Conservation (phyloP, 2,888 invertebrate species). For the Cephus runcator region DNA sequence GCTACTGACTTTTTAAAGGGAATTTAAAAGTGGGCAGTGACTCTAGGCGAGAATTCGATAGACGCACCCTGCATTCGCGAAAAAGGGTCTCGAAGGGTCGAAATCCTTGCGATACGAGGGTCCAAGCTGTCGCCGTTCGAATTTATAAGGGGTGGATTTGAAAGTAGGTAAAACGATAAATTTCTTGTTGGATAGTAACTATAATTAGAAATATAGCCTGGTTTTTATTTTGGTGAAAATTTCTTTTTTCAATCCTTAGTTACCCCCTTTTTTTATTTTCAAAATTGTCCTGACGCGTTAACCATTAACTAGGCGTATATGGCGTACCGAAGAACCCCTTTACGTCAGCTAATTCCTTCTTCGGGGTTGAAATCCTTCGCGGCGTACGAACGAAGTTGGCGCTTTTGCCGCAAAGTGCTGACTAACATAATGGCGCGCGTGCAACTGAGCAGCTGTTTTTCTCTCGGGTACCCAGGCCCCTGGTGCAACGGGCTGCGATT, state of each 20-base stretch:
- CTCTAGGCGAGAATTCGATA: not conserved
- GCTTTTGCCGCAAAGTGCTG: constrained; percentile 37
- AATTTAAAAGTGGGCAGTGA: not conserved
- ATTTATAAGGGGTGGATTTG: not conserved
- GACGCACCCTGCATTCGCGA: not conserved
- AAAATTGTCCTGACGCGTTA: not conserved
- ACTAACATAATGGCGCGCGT: constrained; percentile 46
- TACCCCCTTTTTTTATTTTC: not conserved
- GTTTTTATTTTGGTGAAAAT: not conserved
- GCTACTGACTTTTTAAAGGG: not conserved
- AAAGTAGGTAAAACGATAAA: not conserved
- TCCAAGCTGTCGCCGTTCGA: not conserved
- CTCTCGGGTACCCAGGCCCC: constrained; percentile 25
- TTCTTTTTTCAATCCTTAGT: not conserved
- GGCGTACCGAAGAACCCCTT: not conserved
- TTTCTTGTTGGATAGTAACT: not conserved
- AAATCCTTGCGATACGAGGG: not conserved
- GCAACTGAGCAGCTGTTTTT: constrained; percentile 56
- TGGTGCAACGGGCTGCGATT: constrained; percentile 1
- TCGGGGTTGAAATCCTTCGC: not conserved
- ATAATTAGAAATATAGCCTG: not conserved
- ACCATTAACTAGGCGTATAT: not conserved
- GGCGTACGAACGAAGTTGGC: not conserved
- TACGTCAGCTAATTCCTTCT: not conserved
- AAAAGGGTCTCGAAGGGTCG: not conserved